Percentiles rank a stretch among this genome's conserved stretches.
These are phyloP conservation scores for Silvanus unidentatus DNA, from an alignment of 2,888 invertebrate species.

Conservation along the genomic window DNA sequence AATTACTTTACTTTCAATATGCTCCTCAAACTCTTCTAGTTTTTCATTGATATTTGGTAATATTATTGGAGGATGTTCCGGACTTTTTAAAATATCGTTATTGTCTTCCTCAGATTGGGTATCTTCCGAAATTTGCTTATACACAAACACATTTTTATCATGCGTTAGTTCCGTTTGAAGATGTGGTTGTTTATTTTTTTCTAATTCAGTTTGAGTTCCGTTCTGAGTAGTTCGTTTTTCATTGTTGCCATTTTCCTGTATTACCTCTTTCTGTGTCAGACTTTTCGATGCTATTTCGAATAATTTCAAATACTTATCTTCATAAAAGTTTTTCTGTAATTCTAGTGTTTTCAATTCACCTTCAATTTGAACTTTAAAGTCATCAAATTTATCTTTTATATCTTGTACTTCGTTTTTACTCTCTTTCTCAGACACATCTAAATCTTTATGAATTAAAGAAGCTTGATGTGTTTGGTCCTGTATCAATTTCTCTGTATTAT, in stretches of 20 bases:
- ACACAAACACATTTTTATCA: conserved; percentile 15
- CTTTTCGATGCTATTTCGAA: conserved; percentile 35
- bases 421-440: conserved; percentile 7
- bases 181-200: conserved; percentile 4
- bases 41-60: conserved; percentile 21
- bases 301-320: conserved; percentile 52
- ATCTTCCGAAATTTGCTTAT: conserved; percentile 12
- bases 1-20: conserved; percentile 25
- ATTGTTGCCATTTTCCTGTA: conserved; percentile 16
- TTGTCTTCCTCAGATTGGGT: conserved; percentile 4
- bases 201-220: conserved; percentile 13
- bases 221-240: conserved; percentile 35
- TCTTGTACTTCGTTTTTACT: conserved; percentile 26
- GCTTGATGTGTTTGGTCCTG: conserved; percentile 33
- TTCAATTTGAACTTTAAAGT: conserved; percentile 38
- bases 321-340: conserved; percentile 51
- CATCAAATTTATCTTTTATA: conserved; percentile 40
- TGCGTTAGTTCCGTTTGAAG: conserved; percentile 21
- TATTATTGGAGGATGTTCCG: too few relatives aligned
- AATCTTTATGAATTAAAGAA: conserved; percentile 15
- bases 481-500: conserved; percentile 54
- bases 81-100: conserved; percentile 5
- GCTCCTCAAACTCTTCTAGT: conserved; percentile 22
- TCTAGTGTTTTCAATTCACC: conserved; percentile 44
- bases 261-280: conserved; percentile 28